Base-by-base conservation (phyloP, 2,888 invertebrate species). In the Dastarcus helophoroides region DNA sequence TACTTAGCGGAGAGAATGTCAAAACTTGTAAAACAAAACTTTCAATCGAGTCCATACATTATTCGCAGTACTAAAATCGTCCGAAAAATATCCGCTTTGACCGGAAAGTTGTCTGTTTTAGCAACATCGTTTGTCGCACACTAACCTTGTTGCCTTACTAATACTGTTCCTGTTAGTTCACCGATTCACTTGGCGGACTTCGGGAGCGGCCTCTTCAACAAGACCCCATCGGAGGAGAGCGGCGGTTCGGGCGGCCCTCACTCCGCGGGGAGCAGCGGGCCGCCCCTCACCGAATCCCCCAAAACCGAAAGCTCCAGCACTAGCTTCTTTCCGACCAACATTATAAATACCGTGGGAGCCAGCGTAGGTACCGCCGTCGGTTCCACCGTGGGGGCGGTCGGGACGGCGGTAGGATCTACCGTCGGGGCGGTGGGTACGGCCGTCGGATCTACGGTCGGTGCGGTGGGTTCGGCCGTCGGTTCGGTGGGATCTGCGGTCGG, bases 161-260 rank as follows among this genome's bases (percentile, higher is more conserved):
- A 23, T n/a, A 7, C 19, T 23, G 6, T 5, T 9, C 6, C 8
- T 23, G 10, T 10, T 62, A 86, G 86, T 69, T 88, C 88, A 58
- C 88, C 88, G 58, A 86, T 88, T 69, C 86, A 86, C 73, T 76
- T 93, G 73, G 90, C 90, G 65, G 91, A 91, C 75, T 85, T 93
- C 69, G 88, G 91, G 65, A 84, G 88, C 57, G 90, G 90, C 64
- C 89, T 91, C 73, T 71, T 78, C 64, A 84, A 80, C 73, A 86
- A 86, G 71, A 88, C 86, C 56, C 86, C 86, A 58, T 85, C 85
- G 62, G 88, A 88, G 69, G 86, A 86, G 69, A 76, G 76, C 63
- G 80, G 80, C 60, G 71, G 72, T 48, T 60, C 63, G 45, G 65
- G 67, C 50, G 63, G 67, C 45, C 58, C 54, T 34, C 51, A 49